Evolutionary conservation across 2,113 vertebrate genomes (phyloP).

Genomic region (Chinchilla lanigera): DNA sequence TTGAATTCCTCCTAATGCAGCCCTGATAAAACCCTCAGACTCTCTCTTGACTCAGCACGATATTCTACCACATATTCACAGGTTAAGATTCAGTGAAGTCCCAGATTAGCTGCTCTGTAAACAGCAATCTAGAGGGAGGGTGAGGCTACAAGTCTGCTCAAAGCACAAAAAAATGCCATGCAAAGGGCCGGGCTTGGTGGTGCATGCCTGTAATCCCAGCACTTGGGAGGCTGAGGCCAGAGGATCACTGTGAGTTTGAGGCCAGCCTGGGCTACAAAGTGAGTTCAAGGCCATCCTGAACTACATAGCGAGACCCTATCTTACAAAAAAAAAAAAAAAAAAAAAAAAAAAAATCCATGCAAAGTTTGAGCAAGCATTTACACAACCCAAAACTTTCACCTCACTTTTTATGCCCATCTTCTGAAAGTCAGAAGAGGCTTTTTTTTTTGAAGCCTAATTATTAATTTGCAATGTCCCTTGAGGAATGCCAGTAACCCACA

Average conservation of each 20-base stretch:
- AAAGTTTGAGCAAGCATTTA: background rate
- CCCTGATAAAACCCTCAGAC: conserved; percentile 26
- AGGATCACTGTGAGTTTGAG: too few species aligned
- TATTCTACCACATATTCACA: background rate
- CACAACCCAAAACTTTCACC: background rate
- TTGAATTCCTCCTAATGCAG: background rate
- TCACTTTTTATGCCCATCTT: background rate
- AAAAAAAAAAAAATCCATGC: background rate
- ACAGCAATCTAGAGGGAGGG: background rate
- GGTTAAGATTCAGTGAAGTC: background rate
- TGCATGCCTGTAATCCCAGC: too few species aligned
- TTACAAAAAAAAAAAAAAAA: background rate
- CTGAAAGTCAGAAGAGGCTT: background rate
- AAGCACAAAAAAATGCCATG: background rate
- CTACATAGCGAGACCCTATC: too few species aligned
- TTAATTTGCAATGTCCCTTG: background rate
- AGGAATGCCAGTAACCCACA: background rate
- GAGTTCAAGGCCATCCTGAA: too few species aligned
- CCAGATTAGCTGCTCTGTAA: background rate
- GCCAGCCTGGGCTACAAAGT: too few species aligned
- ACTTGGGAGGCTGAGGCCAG: too few species aligned
- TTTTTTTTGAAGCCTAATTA: background rate
- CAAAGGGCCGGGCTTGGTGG: too few species aligned
- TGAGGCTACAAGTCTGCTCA: background rate
- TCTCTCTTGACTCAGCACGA: background rate